Evolutionary conservation across 1,140 invertebrate species (phyloP).

Genomic region (Leguminivora glycinivorella): DNA sequence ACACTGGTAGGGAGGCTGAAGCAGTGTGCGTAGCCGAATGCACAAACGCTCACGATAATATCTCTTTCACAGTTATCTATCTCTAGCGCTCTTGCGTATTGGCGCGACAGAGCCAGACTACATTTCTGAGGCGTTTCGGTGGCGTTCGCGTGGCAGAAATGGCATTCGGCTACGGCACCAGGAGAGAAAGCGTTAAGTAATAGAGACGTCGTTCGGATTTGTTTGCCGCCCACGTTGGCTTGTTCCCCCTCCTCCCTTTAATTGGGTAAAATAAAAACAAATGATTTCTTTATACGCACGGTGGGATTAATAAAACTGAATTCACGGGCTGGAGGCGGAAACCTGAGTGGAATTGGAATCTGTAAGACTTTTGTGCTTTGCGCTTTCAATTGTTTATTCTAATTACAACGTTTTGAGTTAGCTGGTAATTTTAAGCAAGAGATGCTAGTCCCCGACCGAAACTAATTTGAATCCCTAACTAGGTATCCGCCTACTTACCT

Average conservation of each 20-base stretch:
- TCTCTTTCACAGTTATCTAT: too few species aligned
- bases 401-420: neutral
- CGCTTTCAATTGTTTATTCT: neutral
- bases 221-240: constrained; percentile 15
- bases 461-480: neutral
- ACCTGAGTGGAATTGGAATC: neutral
- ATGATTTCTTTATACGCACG: constrained; percentile 26
- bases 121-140: too few species aligned
- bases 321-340: neutral
- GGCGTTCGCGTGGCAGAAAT: too few species aligned
- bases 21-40: too few species aligned
- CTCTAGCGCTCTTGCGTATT: too few species aligned
- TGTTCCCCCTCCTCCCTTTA: constrained; percentile 20
- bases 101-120: too few species aligned
- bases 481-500: neutral
- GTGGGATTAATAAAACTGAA: constrained; percentile 14
- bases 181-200: constrained; percentile 28
- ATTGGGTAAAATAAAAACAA: constrained; percentile 29
- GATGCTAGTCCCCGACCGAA: neutral
- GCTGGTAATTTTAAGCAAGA: neutral
- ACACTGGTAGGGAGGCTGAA: too few species aligned
- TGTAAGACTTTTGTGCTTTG: neutral
- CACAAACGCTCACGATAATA: too few species aligned
- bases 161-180: too few species aligned
- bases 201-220: constrained; percentile 26